Evolutionary conservation across 2,113 vertebrate genomes (phyloP).

Genomic region (Phaetusa simplex): DNA sequence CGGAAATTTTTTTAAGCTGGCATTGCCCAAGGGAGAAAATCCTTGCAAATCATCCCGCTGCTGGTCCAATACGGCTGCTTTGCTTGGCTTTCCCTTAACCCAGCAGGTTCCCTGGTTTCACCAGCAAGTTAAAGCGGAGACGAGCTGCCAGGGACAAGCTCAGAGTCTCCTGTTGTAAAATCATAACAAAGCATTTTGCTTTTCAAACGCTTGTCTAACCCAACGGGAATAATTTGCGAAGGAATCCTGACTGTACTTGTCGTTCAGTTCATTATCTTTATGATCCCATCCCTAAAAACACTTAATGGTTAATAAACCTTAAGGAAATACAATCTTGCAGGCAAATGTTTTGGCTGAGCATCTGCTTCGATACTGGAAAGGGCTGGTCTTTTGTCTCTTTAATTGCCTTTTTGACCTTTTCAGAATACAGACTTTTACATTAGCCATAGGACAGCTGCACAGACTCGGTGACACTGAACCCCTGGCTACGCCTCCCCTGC

Average conservation of each 20-base stretch:
- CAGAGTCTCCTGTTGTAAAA: neutral
- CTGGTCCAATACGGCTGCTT: fast-evolving
- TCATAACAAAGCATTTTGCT: neutral
- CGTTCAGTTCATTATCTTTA: conserved; percentile 22
- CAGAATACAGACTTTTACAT: conserved; percentile 27
- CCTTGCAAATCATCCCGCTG: neutral
- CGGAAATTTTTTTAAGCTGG: neutral
- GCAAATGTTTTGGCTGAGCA: conserved; percentile 35
- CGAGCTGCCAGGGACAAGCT: neutral
- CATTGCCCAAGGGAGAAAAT: neutral
- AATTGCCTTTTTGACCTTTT: conserved; percentile 61
- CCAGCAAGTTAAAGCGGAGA: neutral
- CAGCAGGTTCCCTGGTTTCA: neutral
- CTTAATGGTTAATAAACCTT: conserved; percentile 51
- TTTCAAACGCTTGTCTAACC: neutral
- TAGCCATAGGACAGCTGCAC: conserved; percentile 2
- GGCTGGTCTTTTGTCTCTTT: conserved; percentile 46
- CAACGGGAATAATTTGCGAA: neutral
- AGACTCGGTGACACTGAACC: neutral
- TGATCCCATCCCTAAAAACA: neutral
- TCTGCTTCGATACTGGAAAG: neutral
- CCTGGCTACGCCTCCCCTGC: neutral
- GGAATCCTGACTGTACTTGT: neutral
- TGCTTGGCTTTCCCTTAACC: neutral
- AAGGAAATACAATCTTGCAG: conserved; percentile 37